A percentile compares a stretch with the other conserved stretches of the same genome.
Conservation (phyloP, 2,888 invertebrate genomes). For the Dynastes maya region DNA sequence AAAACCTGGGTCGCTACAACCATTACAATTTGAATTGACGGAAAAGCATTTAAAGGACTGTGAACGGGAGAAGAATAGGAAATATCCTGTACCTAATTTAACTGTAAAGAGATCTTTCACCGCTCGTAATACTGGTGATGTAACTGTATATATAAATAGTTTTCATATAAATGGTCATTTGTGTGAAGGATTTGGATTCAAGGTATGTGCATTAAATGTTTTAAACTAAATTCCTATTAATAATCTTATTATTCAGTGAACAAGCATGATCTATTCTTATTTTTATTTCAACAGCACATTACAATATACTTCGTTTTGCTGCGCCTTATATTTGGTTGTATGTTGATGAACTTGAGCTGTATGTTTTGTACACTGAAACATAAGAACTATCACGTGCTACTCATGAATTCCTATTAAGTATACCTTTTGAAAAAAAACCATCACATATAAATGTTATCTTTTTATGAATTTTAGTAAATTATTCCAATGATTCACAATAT, state of each 20-base stretch:
- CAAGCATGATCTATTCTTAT: no score
- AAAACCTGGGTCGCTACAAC: conserved; percentile 83
- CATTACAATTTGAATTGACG: conserved; percentile 86
- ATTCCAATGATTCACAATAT: no score
- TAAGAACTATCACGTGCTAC: no score
- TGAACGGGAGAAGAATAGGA: conserved; percentile 67
- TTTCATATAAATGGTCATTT: conserved; percentile 78
- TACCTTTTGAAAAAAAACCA: no score
- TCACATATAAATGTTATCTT: no score
- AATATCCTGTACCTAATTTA: conserved; percentile 75
- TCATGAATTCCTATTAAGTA: no score
- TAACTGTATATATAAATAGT: conserved; percentile 84
- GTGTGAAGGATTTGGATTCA: conserved; percentile 87
- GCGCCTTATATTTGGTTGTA: no score
- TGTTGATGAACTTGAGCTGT: no score
- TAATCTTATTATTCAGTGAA: conserved; percentile 2
- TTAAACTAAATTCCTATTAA: background rate
- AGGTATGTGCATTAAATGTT: conserved; percentile 18
- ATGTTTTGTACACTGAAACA: no score
- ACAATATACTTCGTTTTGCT: no score
- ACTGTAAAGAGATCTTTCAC: conserved; percentile 87
- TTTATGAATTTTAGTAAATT: no score
- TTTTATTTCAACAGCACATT: no score
- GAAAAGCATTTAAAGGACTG: conserved; percentile 75
- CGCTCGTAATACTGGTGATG: conserved; percentile 91